Conservation (phyloP, 2,888 invertebrate species). For the Cheilosia pagana region DNA sequence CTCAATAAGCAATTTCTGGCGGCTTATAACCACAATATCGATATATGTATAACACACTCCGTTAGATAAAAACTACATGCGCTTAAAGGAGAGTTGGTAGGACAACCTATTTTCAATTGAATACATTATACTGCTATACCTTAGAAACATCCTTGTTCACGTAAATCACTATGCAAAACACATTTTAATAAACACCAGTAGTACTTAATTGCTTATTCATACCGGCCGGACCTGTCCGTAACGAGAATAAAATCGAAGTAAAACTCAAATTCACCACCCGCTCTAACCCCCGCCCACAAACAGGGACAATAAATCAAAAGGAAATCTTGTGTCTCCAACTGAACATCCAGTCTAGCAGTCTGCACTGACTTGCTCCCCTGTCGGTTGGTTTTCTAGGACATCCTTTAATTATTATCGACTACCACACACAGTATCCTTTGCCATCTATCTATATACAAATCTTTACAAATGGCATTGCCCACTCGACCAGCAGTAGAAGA, state of each 20-base stretch:
- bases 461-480: slow-evolving; percentile 69
- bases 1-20: not conserved
- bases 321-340: slow-evolving; percentile 41
- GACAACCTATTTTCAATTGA: too few relatives aligned
- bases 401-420: slow-evolving; percentile 69
- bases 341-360: slow-evolving; percentile 5
- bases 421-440: slow-evolving; percentile 51
- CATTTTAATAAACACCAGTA: too few relatives aligned
- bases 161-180: too few relatives aligned
- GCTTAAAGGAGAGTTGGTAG: too few relatives aligned
- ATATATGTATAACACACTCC: too few relatives aligned
- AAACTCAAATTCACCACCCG: slow-evolving; percentile 16
- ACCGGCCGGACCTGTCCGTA: slow-evolving; percentile 11
- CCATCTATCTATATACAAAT: slow-evolving; percentile 67
- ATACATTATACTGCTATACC: too few relatives aligned
- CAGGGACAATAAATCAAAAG: slow-evolving; percentile 24
- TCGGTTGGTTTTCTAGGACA: slow-evolving; percentile 45
- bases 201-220: too few relatives aligned
- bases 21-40: too few relatives aligned
- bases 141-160: too few relatives aligned
- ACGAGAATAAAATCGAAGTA: slow-evolving; percentile 31
- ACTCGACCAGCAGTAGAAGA: slow-evolving; percentile 37
- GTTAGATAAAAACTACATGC: too few relatives aligned
- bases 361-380: slow-evolving; percentile 12
- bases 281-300: too few relatives aligned